Conservation (phyloP, 2,113 vertebrate genomes). For the Saimiri boliviensis region DNA sequence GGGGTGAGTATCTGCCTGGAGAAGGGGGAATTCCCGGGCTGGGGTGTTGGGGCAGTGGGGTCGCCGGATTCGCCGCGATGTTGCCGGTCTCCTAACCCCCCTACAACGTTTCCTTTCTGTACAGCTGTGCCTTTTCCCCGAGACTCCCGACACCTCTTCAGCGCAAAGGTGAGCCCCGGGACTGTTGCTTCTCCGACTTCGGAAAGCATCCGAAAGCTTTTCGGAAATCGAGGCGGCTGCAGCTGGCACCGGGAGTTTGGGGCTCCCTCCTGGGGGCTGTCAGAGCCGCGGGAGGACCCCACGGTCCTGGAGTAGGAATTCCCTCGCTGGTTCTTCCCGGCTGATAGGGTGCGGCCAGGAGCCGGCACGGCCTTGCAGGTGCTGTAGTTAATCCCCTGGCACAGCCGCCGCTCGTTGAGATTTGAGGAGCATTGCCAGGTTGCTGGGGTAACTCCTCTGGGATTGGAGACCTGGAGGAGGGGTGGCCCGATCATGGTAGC, state of each 20-base stretch:
- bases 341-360: background rate
- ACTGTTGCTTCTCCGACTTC: background rate
- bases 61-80: background rate
- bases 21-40: background rate
- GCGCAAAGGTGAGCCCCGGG: conserved; percentile 27
- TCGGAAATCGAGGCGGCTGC: background rate
- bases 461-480: background rate
- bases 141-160: background rate
- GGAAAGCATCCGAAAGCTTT: background rate
- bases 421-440: background rate
- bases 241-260: background rate
- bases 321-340: background rate
- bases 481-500: background rate
- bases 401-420: background rate
- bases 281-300: background rate
- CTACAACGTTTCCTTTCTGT: background rate
- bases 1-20: background rate
- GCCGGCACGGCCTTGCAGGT: conserved; percentile 1
- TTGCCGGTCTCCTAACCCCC: background rate
- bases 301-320: background rate
- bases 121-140: background rate
- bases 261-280: background rate
- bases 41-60: background rate
- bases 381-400: background rate
- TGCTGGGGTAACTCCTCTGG: conserved; percentile 10